Conservation (phyloP, 2,888 invertebrate genomes). For the Chrysolina oricalcia region DNA sequence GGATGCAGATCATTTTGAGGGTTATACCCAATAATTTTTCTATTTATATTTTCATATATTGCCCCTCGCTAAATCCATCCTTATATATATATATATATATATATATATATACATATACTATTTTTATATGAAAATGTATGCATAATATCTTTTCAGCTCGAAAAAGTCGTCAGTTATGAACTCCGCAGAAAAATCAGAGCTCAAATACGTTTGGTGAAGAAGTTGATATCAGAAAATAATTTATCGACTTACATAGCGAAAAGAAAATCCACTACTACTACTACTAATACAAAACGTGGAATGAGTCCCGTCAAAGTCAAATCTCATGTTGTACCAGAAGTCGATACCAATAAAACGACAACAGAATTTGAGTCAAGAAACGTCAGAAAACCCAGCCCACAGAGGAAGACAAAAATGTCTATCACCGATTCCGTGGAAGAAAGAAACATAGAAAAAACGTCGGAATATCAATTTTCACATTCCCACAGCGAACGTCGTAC, state of each 20-base stretch:
- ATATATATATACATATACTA: no score
- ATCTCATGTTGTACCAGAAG: slow-evolving; percentile 4
- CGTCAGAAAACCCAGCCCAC: neutral
- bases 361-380: neutral
- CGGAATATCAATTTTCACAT: slow-evolving; percentile 60
- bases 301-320: slow-evolving; percentile 23
- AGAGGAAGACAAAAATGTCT: neutral
- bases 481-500: slow-evolving; percentile 56
- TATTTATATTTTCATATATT: no score
- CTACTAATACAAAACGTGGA: slow-evolving; percentile 29
- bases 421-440: neutral
- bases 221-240: slow-evolving; percentile 71
- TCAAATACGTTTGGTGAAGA: slow-evolving; percentile 83
- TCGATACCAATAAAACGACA: neutral
- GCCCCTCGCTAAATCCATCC: no score
- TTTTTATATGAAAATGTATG: neutral
- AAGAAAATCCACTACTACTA: slow-evolving; percentile 28
- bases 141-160: slow-evolving; percentile 75
- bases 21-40: no score
- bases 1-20: no score
- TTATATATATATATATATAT: no score
- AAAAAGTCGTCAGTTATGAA: slow-evolving; percentile 85
- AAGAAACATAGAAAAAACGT: slow-evolving; percentile 1
- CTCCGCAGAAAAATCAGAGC: slow-evolving; percentile 84
- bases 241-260: slow-evolving; percentile 58